phyloP scores from a whole-genome alignment of 2,113 vertebrate genomes.

The Procapra przewalskii region DNA sequence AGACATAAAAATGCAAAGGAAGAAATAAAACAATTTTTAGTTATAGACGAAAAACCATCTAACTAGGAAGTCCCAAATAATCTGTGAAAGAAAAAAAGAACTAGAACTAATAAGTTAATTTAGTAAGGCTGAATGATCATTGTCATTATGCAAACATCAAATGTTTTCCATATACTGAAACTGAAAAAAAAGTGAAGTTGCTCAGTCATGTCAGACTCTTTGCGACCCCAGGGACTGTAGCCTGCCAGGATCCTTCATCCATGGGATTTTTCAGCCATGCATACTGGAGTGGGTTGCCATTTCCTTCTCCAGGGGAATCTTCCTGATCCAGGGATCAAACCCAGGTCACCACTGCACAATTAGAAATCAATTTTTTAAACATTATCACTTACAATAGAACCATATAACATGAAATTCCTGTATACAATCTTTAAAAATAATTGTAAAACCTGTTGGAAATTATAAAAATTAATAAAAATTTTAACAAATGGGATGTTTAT shows the following conservation, averaged over 20 bases:
- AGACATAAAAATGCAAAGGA: background rate
- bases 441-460: background rate
- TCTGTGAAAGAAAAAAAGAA: background rate
- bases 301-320: background rate
- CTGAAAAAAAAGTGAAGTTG: background rate
- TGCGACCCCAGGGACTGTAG: background rate
- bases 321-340: background rate
- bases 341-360: background rate
- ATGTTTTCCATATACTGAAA: background rate
- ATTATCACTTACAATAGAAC: background rate
- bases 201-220: background rate
- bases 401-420: background rate
- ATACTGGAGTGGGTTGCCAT: background rate
- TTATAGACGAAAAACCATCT: background rate
- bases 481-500: background rate
- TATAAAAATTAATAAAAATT: background rate
- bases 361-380: background rate
- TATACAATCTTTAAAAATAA: background rate
- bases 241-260: background rate
- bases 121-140: background rate
- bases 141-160: background rate
- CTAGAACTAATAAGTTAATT: background rate
- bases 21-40: background rate
- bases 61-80: background rate
- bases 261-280: background rate